Evolutionary conservation across 2,888 invertebrate genomes (phyloP).

Genomic region (Sinotaia quadrata): DNA sequence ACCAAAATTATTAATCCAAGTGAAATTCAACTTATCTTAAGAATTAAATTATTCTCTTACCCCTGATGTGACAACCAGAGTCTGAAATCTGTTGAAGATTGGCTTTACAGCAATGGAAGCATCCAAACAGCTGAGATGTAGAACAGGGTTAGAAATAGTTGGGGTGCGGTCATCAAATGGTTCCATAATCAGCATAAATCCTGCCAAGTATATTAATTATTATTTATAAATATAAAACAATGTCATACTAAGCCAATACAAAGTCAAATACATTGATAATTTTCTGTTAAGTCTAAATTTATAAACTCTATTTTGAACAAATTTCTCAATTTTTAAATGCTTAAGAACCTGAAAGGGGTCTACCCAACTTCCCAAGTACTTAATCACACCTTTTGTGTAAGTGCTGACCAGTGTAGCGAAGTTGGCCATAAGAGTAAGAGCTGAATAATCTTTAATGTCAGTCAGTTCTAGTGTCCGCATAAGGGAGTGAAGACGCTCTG

Average conservation of each 20-base stretch:
- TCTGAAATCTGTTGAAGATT: constrained; percentile 95
- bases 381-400: constrained; percentile 81
- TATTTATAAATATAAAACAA: neutral
- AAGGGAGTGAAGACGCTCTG: constrained; percentile 90
- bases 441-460: constrained; percentile 90
- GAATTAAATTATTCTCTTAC: too few relatives aligned
- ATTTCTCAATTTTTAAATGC: too few relatives aligned
- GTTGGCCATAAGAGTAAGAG: constrained; percentile 84
- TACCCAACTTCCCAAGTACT: neutral
- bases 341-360: too few relatives aligned
- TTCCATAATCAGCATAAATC: constrained; percentile 97
- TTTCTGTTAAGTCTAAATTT: too few relatives aligned
- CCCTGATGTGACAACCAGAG: constrained; percentile 98
- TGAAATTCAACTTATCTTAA: too few relatives aligned
- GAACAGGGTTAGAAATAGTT: constrained; percentile 72
- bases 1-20: too few relatives aligned
- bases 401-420: constrained; percentile 97
- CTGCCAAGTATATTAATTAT: constrained; percentile 74
- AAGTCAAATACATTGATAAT: too few relatives aligned
- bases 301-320: too few relatives aligned
- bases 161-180: constrained; percentile 88
- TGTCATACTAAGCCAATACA: too few relatives aligned
- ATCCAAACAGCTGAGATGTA: constrained; percentile 91
- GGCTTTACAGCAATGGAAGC: constrained; percentile 98
- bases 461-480: constrained; percentile 91